Conservation (phyloP, 1,140 invertebrate species). For the Melitaea cinxia region DNA sequence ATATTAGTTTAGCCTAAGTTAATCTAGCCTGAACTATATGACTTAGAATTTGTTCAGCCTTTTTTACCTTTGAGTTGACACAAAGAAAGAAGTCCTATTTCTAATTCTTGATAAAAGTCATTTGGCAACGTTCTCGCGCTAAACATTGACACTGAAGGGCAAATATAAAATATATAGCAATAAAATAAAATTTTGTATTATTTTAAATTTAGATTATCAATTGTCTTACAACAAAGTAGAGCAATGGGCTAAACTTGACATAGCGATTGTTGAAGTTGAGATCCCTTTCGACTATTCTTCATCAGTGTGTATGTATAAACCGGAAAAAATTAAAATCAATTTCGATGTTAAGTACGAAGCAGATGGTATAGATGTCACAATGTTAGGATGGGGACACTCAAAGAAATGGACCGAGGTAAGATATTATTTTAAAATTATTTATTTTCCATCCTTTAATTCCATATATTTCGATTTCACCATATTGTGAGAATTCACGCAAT, state of each 20-base stretch:
- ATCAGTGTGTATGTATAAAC: conserved; percentile 40
- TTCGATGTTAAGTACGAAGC: conserved; percentile 47
- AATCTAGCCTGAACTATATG: no score
- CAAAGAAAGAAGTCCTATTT: no score
- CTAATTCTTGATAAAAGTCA: no score
- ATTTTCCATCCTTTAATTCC: background rate
- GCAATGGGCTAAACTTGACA: conserved; percentile 51
- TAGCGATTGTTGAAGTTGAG: conserved; percentile 54
- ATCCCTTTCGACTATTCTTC: conserved; percentile 32
- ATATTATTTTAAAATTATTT: background rate
- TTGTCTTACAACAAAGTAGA: conserved; percentile 45
- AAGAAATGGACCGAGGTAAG: conserved; percentile 42
- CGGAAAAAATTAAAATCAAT: conserved; percentile 42
- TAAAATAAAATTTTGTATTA: background rate
- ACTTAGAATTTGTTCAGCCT: no score
- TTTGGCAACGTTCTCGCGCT: no score
- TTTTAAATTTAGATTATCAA: conserved; percentile 44
- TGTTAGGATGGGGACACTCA: conserved; percentile 53
- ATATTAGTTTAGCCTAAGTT: no score
- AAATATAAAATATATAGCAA: no score
- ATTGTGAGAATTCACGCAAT: no score
- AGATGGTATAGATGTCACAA: conserved; percentile 41
- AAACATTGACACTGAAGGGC: no score
- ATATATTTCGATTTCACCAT: background rate
- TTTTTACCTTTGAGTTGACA: no score